These are phyloP conservation scores for Emys orbicularis DNA, from an alignment of 2,797 vertebrate genomes.

Conservation along the genomic window DNA sequence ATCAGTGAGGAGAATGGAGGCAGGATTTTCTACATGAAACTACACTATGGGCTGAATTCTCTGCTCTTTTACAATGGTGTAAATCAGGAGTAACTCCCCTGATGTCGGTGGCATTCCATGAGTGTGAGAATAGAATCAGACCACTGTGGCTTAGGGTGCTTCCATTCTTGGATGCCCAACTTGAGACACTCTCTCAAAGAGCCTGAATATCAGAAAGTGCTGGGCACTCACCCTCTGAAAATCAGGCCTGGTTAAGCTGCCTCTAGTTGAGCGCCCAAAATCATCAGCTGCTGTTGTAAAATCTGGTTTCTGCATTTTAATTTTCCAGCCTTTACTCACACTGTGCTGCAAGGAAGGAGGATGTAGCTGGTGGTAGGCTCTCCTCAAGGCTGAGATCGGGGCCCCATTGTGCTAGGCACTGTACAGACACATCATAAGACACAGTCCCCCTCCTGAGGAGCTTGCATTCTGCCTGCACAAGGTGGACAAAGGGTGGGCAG, in stretches of 20 bases:
- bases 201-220: not conserved
- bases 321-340: not conserved
- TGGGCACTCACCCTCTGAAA: not conserved
- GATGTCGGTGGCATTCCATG: not conserved
- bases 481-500: not conserved
- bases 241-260: not conserved
- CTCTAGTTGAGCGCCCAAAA: not conserved
- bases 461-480: fast-evolving
- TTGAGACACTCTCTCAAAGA: not conserved
- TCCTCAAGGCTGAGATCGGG: not conserved
- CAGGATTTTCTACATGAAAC: not conserved
- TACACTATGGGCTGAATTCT: not conserved
- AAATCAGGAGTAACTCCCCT: not conserved
- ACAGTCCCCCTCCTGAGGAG: too few relatives aligned
- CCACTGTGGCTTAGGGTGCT: not conserved
- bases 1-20: not conserved
- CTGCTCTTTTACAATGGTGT: not conserved
- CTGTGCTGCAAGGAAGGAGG: not conserved
- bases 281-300: not conserved
- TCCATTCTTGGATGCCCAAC: not conserved
- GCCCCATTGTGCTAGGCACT: fast-evolving
- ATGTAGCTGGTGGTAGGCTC: not conserved
- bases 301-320: not conserved
- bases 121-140: not conserved
- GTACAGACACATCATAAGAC: fast-evolving